phyloP scores from a whole-genome alignment of 2,797 vertebrate species.

The Smutsia gigantea region DNA sequence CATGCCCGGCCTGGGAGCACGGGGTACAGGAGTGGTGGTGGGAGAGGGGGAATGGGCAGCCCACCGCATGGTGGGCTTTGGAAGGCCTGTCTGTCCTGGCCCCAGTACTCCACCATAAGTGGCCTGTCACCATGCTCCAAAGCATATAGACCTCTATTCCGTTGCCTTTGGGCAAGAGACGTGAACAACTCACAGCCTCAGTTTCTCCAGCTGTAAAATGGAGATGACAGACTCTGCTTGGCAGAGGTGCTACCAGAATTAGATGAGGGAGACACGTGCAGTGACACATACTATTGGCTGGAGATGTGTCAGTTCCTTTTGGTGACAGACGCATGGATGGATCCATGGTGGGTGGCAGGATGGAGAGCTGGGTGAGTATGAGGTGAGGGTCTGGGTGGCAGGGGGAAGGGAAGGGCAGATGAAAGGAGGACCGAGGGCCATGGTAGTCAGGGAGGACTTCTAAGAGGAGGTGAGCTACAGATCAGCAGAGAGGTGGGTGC shows the following conservation, averaged over 20 bases:
- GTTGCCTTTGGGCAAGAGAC: background rate
- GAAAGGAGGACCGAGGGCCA: background rate
- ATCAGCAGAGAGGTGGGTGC: background rate
- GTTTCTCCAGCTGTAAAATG: background rate
- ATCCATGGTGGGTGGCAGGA: background rate
- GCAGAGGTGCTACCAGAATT: background rate
- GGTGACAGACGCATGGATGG: background rate
- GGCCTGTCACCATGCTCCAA: background rate
- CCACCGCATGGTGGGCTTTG: background rate
- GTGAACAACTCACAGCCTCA: background rate
- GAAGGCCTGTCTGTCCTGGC: background rate
- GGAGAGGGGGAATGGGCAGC: fast-evolving
- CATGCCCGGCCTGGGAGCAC: background rate
- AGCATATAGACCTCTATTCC: background rate
- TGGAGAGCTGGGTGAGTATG: background rate
- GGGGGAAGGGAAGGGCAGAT: background rate
- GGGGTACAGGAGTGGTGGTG: background rate
- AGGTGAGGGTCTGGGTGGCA: background rate
- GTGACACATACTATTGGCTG: background rate
- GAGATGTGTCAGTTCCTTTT: background rate
- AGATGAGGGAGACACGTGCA: background rate
- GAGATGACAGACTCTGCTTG: background rate
- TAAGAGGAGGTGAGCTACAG: background rate
- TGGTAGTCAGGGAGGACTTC: background rate
- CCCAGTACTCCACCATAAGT: background rate